Base-by-base conservation (phyloP, 2,888 invertebrate species). In the Aporophyla nigra region DNA sequence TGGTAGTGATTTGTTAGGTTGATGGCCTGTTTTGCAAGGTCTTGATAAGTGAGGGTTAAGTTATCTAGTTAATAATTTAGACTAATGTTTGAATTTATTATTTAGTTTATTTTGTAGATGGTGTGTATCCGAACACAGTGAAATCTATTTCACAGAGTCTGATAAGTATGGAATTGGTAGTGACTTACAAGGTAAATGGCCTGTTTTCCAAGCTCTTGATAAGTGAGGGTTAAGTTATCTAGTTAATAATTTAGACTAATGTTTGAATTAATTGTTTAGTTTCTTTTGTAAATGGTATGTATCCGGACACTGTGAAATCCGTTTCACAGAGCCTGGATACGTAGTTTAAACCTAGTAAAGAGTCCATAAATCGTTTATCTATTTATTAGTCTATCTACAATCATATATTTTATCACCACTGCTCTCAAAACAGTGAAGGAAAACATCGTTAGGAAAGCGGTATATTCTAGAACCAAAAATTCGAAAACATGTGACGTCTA, bases 51-150 rank as follows among this genome's bases (percentile, higher is more conserved):
- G 3, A 19, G 0, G 7, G 12, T 68, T 19, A 6, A 19, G 2
- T 27, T 46, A 43, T 68, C 21, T 69, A 14, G 24, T 59, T 27
- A 14, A 59, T 69, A 27, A 69, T 43, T 69, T 16, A 27, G 21
- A 43, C 6, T 40, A 43, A 58, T 27, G 9, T 27, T 9, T 46
- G 3, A 27, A 27, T 27, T 33, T 27, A 27, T 27, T 33, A 59
- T 21, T 46, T 43, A 43, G 19, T 68, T 56, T 58, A 43, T 24
- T 19, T 21, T 2, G 58, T 24, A 6, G 19, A 21, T 68, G 1
- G 43, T 21, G 19, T 5, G 4, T 62, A 43, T n/a, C 4, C 16
- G 16, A 40, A 43, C 10, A 21, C 6, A 40, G 7, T 27, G 16
- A n/a, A 63, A 43, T 5, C 9, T 5, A 33, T 10, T 33, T 33